These are phyloP conservation scores for Lagria hirta DNA, from an alignment of 2,888 invertebrate genomes.

Conservation along the genomic window DNA sequence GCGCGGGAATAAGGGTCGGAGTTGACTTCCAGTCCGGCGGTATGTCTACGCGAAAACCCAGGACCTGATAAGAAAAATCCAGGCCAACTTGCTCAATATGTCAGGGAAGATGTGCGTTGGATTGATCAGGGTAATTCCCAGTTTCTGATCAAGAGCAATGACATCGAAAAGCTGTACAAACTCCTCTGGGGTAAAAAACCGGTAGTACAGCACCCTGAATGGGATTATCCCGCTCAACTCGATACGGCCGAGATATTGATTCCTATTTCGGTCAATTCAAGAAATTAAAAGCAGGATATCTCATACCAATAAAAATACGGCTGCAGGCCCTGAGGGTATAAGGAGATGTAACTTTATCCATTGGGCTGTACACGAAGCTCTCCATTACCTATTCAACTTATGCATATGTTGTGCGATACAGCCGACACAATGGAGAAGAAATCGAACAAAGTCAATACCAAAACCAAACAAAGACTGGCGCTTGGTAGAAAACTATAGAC, in stretches of 20 bases:
- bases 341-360: slow-evolving; percentile 22
- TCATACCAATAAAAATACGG: slow-evolving; percentile 28
- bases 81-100: slow-evolving; percentile 36
- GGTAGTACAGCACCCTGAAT: slow-evolving; percentile 28
- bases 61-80: slow-evolving; percentile 40
- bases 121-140: slow-evolving; percentile 15
- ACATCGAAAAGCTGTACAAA: slow-evolving; percentile 33
- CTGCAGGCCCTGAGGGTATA: slow-evolving; percentile 37
- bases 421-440: slow-evolving; percentile 40
- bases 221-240: slow-evolving; percentile 15
- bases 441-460: slow-evolving; percentile 41
- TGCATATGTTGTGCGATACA: slow-evolving; percentile 26
- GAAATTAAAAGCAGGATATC: slow-evolving; percentile 29
- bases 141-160: slow-evolving; percentile 5
- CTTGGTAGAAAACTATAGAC: slow-evolving; percentile 40
- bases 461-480: slow-evolving; percentile 42
- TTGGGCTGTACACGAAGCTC: slow-evolving; percentile 19
- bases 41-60: slow-evolving; percentile 40
- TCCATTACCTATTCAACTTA: slow-evolving; percentile 26
- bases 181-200: slow-evolving; percentile 36
- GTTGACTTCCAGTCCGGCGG: slow-evolving; percentile 25
- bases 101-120: slow-evolving; percentile 34
- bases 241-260: slow-evolving; percentile 10
- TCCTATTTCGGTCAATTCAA: too few species aligned
- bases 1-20: slow-evolving; percentile 9